phyloP scores from a whole-genome alignment of 1,140 invertebrate species.

The Drosophila sucinea region DNA sequence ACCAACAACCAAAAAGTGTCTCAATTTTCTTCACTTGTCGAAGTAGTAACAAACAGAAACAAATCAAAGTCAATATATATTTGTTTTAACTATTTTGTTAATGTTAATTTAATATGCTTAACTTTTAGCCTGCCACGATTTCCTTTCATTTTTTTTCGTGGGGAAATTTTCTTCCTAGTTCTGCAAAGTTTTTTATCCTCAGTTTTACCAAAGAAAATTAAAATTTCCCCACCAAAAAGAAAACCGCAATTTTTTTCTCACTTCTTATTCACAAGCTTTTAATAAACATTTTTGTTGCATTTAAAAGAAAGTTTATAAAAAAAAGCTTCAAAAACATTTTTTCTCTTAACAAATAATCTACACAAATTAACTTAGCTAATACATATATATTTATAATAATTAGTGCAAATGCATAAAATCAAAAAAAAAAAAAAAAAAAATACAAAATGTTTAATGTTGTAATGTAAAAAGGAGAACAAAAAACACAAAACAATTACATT shows the following conservation, averaged over 20 bases:
- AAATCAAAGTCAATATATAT: constrained; percentile 11
- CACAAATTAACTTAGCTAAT: constrained; percentile 74
- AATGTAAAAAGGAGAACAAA: constrained; percentile 42
- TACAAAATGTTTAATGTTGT: constrained; percentile 68
- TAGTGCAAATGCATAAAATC: constrained; percentile 77
- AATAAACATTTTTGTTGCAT: constrained; percentile 59
- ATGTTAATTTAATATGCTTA: constrained; percentile 12
- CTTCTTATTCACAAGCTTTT: constrained; percentile 48
- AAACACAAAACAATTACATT: constrained; percentile 36
- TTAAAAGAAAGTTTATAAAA: constrained; percentile 52
- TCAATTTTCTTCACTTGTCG: constrained; percentile 9
- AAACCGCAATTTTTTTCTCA: constrained; percentile 2
- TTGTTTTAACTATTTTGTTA: constrained; percentile 28
- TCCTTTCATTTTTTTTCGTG: neutral
- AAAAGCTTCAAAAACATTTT: constrained; percentile 42
- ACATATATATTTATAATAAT: constrained; percentile 54
- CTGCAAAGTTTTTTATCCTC: neutral
- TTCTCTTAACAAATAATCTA: constrained; percentile 60
- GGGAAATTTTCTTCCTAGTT: neutral
- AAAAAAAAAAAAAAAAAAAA: constrained; percentile 51
- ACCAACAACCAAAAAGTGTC: neutral
- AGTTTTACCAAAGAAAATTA: neutral
- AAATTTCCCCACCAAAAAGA: neutral
- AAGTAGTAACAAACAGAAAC: neutral
- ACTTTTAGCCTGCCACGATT: neutral